phyloP scores from a whole-genome alignment of 2,888 invertebrate species.

The Serripes groenlandicus region DNA sequence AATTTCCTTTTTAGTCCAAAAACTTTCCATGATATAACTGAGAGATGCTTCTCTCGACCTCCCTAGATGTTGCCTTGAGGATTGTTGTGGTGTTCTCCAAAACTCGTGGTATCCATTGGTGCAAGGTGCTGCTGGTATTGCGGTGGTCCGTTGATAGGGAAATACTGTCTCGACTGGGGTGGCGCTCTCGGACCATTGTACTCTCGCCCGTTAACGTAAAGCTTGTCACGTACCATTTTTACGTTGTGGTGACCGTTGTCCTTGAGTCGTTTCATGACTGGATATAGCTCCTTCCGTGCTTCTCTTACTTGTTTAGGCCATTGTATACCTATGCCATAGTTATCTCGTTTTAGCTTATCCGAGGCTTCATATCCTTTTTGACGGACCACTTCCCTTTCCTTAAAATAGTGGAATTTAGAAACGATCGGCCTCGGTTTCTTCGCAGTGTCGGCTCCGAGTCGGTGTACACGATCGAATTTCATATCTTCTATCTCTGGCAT shows the following conservation, averaged over 20 bases:
- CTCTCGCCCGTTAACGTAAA: slow-evolving; percentile 17
- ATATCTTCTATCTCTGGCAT: not conserved
- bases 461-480: slow-evolving; percentile 22
- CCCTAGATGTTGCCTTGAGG: too few species aligned
- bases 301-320: slow-evolving; percentile 14
- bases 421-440: slow-evolving; percentile 35
- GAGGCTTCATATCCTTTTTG: too few species aligned
- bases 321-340: slow-evolving; percentile 20
- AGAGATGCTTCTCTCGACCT: not conserved
- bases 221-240: not conserved
- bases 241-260: not conserved
- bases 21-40: slow-evolving; percentile 7
- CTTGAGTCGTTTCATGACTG: not conserved
- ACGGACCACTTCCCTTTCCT: slow-evolving; percentile 25
- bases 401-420: slow-evolving; percentile 29
- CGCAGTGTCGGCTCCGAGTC: slow-evolving; percentile 18
- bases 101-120: too few species aligned
- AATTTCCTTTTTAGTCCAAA: slow-evolving; percentile 6
- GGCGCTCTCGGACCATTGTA: not conserved
- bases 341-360: too few species aligned
- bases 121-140: not conserved
- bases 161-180: not conserved
- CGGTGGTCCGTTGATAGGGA: too few species aligned
- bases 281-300: slow-evolving; percentile 9
- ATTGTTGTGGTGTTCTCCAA: too few species aligned